These are phyloP conservation scores for Hafferia zeledoni DNA, from an alignment of 2,797 vertebrate genomes.

Conservation along the genomic window DNA sequence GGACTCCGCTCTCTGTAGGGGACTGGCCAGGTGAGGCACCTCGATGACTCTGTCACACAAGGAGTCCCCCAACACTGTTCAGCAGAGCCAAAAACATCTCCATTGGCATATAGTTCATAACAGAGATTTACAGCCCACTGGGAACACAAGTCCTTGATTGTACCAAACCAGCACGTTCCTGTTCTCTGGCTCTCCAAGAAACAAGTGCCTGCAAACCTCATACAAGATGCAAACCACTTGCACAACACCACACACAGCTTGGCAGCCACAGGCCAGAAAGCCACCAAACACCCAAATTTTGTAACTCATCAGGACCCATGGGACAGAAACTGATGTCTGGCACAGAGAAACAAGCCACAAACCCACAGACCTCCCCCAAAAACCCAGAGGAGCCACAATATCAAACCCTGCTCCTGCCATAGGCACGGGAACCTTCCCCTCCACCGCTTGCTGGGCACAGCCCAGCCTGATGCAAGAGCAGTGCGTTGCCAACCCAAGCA, in stretches of 20 bases:
- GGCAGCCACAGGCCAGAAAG: neutral
- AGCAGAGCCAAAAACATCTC: neutral
- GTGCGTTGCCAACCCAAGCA: conserved; percentile 23
- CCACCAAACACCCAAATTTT: neutral
- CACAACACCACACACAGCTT: neutral
- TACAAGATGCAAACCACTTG: neutral
- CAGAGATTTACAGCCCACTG: neutral
- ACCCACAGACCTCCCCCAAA: neutral
- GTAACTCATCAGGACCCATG: neutral
- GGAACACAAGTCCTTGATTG: accelerated
- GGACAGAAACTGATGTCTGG: neutral
- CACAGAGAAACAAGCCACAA: neutral
- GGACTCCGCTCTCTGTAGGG: neutral
- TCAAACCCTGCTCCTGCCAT: neutral
- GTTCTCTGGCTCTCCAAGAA: neutral
- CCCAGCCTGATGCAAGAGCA: conserved; percentile 17
- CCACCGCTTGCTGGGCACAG: accelerated
- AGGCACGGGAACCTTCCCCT: neutral
- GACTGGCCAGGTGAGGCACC: neutral
- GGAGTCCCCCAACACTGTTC: accelerated
- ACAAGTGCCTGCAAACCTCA: neutral
- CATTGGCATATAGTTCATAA: accelerated
- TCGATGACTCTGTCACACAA: neutral
- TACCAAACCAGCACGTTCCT: neutral
- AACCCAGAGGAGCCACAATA: neutral